A percentile compares a stretch with the other conserved stretches of the same genome.
These are phyloP conservation scores for Myodes glareolus DNA, from an alignment of 2,113 vertebrate genomes.

Conservation along the genomic window DNA sequence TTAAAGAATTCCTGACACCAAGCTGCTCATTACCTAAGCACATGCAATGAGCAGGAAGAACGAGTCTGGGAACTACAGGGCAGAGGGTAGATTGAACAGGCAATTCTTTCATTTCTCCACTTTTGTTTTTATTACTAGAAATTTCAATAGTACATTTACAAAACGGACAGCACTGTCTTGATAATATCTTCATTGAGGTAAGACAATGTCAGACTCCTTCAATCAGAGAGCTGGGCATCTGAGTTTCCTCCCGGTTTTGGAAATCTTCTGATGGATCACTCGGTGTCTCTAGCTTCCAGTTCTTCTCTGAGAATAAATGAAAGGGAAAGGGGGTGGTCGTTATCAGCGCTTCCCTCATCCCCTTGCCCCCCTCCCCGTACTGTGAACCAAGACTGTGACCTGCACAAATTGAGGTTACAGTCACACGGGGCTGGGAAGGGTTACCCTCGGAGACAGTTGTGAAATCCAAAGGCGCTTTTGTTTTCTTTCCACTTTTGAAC, in stretches of 20 bases:
- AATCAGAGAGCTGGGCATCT: background rate
- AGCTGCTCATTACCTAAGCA: background rate
- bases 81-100: background rate
- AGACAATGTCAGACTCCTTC: background rate
- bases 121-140: background rate
- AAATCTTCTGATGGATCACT: background rate
- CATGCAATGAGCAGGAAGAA: background rate
- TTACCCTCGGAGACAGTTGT: background rate
- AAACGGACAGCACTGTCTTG: background rate
- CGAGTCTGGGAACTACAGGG: background rate
- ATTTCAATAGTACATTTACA: background rate
- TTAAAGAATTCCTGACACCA: constrained; percentile 33
- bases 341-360: background rate
- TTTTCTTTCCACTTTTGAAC: background rate
- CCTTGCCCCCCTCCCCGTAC: background rate
- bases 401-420: background rate
- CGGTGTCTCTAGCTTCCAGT: background rate
- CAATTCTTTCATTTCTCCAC: background rate
- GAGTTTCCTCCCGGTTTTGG: background rate
- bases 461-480: background rate
- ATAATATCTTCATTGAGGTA: background rate
- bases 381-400: background rate
- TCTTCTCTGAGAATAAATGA: constrained; percentile 12
- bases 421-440: background rate
- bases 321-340: background rate